phyloP scores from a whole-genome alignment of 2,113 vertebrate species.

The Syngnathoides biaculeatus region DNA sequence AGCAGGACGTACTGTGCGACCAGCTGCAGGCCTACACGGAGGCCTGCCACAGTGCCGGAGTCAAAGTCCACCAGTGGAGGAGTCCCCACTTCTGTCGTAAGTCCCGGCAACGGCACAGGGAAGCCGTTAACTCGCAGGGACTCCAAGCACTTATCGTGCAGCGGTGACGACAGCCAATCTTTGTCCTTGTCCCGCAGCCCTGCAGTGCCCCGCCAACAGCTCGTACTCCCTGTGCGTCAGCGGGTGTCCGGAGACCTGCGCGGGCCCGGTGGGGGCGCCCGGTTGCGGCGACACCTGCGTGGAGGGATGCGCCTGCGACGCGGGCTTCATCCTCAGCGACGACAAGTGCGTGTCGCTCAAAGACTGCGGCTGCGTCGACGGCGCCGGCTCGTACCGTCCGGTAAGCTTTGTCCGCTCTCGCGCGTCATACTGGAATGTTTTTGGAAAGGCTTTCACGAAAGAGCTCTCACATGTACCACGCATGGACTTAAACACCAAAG shows the following conservation, averaged over 20 bases:
- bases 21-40: constrained; percentile 78
- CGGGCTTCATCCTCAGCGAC: constrained; percentile 73
- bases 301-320: constrained; percentile 74
- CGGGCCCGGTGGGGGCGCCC: constrained; percentile 43
- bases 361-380: constrained; percentile 74
- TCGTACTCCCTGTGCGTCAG: constrained; percentile 74
- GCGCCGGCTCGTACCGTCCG: constrained; percentile 64
- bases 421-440: no score
- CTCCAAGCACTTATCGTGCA: no score
- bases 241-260: constrained; percentile 71
- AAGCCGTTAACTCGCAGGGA: no score
- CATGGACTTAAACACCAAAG: no score
- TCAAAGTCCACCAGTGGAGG: constrained; percentile 75
- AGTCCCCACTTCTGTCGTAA: constrained; percentile 75
- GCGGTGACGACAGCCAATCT: no score
- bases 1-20: constrained; percentile 68
- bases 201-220: constrained; percentile 75
- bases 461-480: no score
- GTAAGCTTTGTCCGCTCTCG: constrained; percentile 54
- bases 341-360: constrained; percentile 64
- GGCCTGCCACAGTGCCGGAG: constrained; percentile 72
- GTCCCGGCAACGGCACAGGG: constrained; percentile 24
- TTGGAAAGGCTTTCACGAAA: no score
- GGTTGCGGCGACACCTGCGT: constrained; percentile 68
- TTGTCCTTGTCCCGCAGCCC: constrained; percentile 36